Conservation (phyloP, 1,140 invertebrate species). For the Plutomurus gul region DNA sequence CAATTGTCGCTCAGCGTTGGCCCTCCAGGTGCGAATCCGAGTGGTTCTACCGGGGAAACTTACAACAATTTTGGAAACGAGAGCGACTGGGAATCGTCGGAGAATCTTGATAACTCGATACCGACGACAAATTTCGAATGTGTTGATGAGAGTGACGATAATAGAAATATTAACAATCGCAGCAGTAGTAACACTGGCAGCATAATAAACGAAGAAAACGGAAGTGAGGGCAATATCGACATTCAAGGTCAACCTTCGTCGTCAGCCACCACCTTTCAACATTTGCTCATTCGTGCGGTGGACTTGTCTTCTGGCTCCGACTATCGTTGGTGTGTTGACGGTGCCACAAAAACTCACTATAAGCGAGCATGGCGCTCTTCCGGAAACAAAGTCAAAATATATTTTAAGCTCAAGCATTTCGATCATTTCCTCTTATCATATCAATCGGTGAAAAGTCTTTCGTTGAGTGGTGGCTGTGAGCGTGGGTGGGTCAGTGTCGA, state of each 20-base stretch:
- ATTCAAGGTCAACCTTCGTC: neutral
- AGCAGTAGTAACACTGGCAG: neutral
- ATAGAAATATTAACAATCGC: neutral
- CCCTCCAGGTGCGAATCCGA: neutral
- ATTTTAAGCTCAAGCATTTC: slow-evolving; percentile 45
- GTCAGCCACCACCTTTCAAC: neutral
- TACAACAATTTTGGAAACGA: neutral
- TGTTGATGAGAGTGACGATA: slow-evolving; percentile 1
- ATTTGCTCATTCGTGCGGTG: slow-evolving; percentile 33
- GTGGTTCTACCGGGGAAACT: neutral
- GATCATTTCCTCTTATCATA: slow-evolving; percentile 57
- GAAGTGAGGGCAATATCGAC: neutral
- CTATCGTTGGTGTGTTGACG: slow-evolving; percentile 47
- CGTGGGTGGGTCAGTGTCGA: slow-evolving; percentile 67
- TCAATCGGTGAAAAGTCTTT: slow-evolving; percentile 61
- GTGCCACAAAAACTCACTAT: slow-evolving; percentile 2
- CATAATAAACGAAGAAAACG: neutral
- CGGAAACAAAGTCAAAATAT: slow-evolving; percentile 45
- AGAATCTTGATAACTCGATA: slow-evolving; percentile 23
- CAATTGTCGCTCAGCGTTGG: slow-evolving; percentile 33
- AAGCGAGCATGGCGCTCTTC: slow-evolving; percentile 49
- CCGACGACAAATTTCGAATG: neutral
- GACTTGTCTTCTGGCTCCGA: slow-evolving; percentile 37
- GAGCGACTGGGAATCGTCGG: neutral
- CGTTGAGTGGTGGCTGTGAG: slow-evolving; percentile 65